Evolutionary conservation across 2,797 vertebrate genomes (phyloP).

Genomic region (Peromyscus melanophrys): DNA sequence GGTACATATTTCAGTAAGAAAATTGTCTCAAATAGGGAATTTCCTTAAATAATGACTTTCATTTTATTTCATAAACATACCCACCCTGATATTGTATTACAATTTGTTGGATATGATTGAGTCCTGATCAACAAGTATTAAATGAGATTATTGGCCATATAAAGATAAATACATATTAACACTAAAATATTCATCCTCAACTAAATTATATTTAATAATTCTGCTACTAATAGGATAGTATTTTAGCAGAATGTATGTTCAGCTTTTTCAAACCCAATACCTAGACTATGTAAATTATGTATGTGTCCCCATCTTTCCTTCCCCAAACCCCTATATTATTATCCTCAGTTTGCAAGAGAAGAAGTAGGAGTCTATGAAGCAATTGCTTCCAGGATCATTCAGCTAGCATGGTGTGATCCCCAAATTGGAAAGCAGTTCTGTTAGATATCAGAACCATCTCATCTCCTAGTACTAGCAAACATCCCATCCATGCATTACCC

Average conservation of each 20-base stretch:
- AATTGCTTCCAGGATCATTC: background rate
- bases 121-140: background rate
- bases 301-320: background rate
- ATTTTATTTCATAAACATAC: constrained; percentile 47
- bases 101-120: constrained; percentile 23
- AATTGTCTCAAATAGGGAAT: background rate
- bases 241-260: background rate
- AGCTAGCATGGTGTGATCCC: background rate
- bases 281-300: background rate
- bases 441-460: background rate
- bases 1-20: constrained; percentile 2
- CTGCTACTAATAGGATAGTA: background rate
- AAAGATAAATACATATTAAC: constrained; percentile 39
- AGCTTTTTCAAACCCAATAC: background rate
- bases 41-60: constrained; percentile 11
- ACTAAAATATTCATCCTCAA: constrained; percentile 20
- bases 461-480: background rate
- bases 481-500: background rate
- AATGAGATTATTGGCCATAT: background rate
- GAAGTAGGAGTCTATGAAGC: rapidly evolving
- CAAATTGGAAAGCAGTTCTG: background rate
- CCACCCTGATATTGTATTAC: background rate
- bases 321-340: background rate
- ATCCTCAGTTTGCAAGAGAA: background rate
- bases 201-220: constrained; percentile 56